phyloP scores from a whole-genome alignment of 1,140 invertebrate genomes.

The Phenacoccus solenopsis region DNA sequence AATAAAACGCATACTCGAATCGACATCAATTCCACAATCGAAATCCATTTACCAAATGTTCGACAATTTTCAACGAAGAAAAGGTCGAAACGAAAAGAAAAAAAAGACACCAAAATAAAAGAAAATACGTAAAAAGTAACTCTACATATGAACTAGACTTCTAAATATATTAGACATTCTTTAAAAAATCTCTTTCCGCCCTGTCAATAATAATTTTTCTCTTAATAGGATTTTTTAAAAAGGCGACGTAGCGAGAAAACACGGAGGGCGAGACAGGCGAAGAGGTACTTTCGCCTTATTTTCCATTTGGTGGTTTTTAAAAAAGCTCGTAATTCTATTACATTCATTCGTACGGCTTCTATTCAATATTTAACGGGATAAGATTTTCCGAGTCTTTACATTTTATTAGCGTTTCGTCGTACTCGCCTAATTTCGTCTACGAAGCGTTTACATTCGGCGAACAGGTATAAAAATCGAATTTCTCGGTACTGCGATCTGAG shows the following conservation, averaged over 20 bases:
- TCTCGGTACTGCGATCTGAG: no score
- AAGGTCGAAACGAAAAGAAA: not conserved
- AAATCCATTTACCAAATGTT: not conserved
- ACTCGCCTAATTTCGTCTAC: no score
- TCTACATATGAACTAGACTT: not conserved
- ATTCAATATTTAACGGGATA: not conserved
- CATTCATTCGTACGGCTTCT: not conserved
- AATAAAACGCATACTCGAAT: not conserved
- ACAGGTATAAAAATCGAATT: no score
- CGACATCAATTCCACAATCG: not conserved
- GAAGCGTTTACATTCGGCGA: no score
- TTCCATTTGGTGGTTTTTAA: not conserved
- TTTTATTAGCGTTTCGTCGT: no score
- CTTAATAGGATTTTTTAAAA: no score
- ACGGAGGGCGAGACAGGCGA: no score
- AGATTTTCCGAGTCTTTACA: no score
- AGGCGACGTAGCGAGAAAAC: no score
- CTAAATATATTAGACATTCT: not conserved
- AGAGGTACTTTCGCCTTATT: not conserved
- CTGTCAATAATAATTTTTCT: not conserved
- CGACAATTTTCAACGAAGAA: no score
- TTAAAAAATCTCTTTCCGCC: not conserved
- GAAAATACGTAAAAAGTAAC: not conserved
- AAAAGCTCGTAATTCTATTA: not conserved
- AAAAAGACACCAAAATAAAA: not conserved